Base-by-base conservation (phyloP, 2,888 invertebrate genomes). In the Tuberolachnus salignus region DNA sequence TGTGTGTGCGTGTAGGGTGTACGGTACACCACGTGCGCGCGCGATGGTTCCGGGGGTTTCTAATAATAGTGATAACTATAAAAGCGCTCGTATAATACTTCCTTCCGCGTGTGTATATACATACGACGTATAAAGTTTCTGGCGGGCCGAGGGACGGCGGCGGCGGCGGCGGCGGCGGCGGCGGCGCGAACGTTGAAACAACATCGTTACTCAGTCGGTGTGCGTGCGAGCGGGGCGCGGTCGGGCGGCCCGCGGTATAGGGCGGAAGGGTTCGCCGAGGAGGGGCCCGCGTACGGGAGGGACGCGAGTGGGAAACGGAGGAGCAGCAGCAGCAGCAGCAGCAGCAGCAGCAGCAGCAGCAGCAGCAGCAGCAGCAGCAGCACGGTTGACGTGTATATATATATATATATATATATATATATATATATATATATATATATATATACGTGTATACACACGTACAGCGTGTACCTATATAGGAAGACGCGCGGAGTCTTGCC, bases 111-210 rank as follows among this genome's bases (percentile, higher is more conserved):
- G 10, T 10, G 46, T 46, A 46, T 46, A 46, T 46, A 46, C 46
- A 46, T 46, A 46, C 46, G 13, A 44, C 44, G 44, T 44, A 44
- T 42, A 70, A 70, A 70, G 55, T 70, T 70, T 70, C 55, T 57
- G 44, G 53, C n/a, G n/a, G 8, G 69, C 44, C 23, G 13, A 23
- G 13, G n/a, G n/a, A 2, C 23, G 23, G 9, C 16, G 59, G 61
- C 61, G 34, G 61, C 11, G 13, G 49, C 11, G 10, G 3, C 49
- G 13, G 49, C 14, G 55, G 55, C 53, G 53, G 16, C n/a, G 14
- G 13, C 55, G 71, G 75, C 66, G 75, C 64, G 46, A 57, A 75
- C 75, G 67, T 75, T 67, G 75, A 67, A 75, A 67, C 75, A 75
- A 75, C 75, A 75, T 75, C 75, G 67, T 75, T 75, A 75, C 67